A percentile compares a stretch with the other conserved stretches of the same genome.
Conservation (phyloP, 2,113 vertebrate species). For the Buteo buteo region DNA sequence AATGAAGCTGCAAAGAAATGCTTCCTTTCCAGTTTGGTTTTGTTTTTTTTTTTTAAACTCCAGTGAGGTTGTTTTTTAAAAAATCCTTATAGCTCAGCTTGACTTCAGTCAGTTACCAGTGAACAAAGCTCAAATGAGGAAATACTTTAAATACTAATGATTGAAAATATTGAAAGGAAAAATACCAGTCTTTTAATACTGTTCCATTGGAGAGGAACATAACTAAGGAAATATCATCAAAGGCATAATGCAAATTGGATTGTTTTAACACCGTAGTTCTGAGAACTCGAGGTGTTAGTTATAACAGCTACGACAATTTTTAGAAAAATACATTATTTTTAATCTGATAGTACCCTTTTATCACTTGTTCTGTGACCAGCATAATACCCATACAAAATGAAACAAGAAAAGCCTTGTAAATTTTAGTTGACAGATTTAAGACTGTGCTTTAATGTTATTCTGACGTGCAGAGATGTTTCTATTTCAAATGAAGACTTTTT, state of each 20-base stretch:
- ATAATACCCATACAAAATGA: background rate
- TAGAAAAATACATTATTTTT: slow-evolving; percentile 9
- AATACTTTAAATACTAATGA: slow-evolving; percentile 19
- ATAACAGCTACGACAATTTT: slow-evolving; percentile 14
- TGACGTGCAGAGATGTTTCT: background rate
- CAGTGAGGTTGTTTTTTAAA: background rate
- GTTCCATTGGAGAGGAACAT: background rate
- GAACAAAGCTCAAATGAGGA: slow-evolving; percentile 7
- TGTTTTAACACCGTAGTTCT: slow-evolving; percentile 9
- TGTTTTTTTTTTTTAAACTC: background rate
- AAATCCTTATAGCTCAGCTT: background rate
- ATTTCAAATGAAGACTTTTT: background rate
- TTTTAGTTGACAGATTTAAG: background rate
- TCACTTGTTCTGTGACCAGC: slow-evolving; percentile 21
- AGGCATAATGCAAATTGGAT: slow-evolving; percentile 26
- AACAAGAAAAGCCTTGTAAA: background rate
- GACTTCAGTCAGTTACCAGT: background rate
- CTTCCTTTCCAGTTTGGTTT: background rate
- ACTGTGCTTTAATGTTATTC: background rate
- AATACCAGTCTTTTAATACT: background rate
- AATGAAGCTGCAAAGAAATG: slow-evolving; percentile 36
- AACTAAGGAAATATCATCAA: slow-evolving; percentile 15
- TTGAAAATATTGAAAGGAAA: background rate
- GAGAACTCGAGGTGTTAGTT: slow-evolving; percentile 26
- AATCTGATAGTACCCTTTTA: slow-evolving; percentile 3